Conservation (phyloP, 2,113 vertebrate species). For the Stercorarius parasiticus region DNA sequence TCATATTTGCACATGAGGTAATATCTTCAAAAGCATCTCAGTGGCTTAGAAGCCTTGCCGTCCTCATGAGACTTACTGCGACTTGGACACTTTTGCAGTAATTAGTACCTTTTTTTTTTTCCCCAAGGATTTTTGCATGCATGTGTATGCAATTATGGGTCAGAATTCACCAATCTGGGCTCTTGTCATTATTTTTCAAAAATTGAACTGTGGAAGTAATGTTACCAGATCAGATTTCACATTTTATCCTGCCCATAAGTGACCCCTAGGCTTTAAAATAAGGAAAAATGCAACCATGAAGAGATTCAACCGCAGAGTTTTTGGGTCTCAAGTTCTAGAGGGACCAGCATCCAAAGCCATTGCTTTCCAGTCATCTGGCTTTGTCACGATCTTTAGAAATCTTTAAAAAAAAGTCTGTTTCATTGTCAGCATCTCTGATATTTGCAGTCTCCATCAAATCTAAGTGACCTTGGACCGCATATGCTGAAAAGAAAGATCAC, state of each 20-base stretch:
- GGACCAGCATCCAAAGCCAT: neutral
- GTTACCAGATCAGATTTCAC: neutral
- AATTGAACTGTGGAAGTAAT: neutral
- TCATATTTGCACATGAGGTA: neutral
- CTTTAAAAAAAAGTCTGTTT: neutral
- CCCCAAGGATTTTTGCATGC: neutral
- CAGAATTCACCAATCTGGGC: neutral
- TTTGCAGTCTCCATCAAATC: conserved; percentile 13
- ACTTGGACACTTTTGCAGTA: neutral
- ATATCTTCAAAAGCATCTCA: conserved; percentile 39
- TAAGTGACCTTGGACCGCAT: neutral
- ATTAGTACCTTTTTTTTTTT: neutral
- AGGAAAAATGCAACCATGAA: neutral
- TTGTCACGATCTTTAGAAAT: neutral
- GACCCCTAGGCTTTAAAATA: neutral
- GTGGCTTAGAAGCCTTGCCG: neutral
- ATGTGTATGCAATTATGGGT: neutral
- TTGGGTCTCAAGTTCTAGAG: neutral
- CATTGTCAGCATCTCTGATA: conserved; percentile 49
- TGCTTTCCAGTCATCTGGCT: neutral
- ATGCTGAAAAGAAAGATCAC: neutral
- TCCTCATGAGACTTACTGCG: neutral
- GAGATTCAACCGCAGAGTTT: neutral
- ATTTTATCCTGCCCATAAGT: neutral
- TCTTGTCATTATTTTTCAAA: neutral